These are phyloP conservation scores for Microctenopoma lineatum DNA, from an alignment of 2,797 vertebrate species.

Conservation along the genomic window DNA sequence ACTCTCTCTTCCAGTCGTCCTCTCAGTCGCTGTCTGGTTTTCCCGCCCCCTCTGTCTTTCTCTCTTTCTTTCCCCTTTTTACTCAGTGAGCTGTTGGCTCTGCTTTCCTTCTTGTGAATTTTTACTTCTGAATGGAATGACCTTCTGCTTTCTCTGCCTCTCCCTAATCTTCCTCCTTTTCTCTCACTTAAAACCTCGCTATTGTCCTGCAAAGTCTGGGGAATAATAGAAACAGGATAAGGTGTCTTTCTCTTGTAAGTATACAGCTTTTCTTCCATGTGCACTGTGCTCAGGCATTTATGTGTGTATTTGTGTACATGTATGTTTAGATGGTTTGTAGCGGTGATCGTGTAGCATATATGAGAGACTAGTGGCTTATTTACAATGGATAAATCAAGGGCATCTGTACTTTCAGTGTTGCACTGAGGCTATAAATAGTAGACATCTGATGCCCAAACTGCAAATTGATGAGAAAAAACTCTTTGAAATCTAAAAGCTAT, in stretches of 20 bases:
- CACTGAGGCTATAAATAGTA: conserved; percentile 9
- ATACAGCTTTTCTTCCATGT: conserved; percentile 40
- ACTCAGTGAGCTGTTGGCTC: conserved; percentile 49
- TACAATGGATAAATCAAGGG: neutral
- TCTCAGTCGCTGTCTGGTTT: conserved; percentile 55
- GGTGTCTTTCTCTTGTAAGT: conserved; percentile 66
- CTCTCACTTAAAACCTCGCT: conserved; percentile 41
- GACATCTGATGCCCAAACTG: conserved; percentile 8
- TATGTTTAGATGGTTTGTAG: conserved; percentile 6
- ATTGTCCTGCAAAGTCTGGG: conserved; percentile 48
- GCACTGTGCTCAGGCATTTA: conserved; percentile 33
- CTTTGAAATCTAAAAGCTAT: conserved; percentile 8
- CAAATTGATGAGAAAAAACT: conserved; percentile 7
- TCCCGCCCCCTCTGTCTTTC: conserved; percentile 31
- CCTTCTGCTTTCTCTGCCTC: conserved; percentile 49
- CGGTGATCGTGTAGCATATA: neutral
- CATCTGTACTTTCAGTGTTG: conserved; percentile 12
- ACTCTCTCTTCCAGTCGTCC: conserved; percentile 36
- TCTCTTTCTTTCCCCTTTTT: conserved; percentile 5
- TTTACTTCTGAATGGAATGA: conserved; percentile 61
- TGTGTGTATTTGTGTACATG: conserved; percentile 15
- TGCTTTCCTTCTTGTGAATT: conserved; percentile 46
- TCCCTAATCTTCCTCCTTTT: conserved; percentile 8
- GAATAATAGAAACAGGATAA: conserved; percentile 34
- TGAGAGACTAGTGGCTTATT: conserved; percentile 9